These are phyloP conservation scores for Drosophila chauvacae DNA, from an alignment of 1,140 invertebrate species.

Conservation along the genomic window DNA sequence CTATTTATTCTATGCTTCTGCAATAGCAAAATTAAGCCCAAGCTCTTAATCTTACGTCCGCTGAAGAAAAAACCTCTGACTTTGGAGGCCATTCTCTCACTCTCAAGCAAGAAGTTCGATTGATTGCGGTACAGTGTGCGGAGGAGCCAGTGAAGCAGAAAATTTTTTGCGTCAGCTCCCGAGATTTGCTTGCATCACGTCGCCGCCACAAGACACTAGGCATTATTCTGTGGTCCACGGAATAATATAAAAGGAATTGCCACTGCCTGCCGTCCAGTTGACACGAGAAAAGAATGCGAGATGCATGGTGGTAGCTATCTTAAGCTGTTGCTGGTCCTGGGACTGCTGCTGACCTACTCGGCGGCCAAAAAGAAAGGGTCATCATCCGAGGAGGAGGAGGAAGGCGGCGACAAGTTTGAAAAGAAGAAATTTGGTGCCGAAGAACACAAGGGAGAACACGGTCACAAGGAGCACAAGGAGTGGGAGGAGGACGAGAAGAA, in stretches of 20 bases:
- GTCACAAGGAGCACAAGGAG: slow-evolving; percentile 86
- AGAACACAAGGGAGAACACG: slow-evolving; percentile 86
- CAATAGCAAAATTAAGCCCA: too few relatives aligned
- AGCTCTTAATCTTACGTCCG: not conserved
- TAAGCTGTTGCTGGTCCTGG: slow-evolving; percentile 70
- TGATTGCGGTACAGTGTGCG: slow-evolving; percentile 16
- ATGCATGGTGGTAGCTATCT: slow-evolving; percentile 50
- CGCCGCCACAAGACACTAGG: slow-evolving; percentile 5
- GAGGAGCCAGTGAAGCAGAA: slow-evolving; percentile 50
- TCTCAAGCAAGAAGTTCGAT: slow-evolving; percentile 16
- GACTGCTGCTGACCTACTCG: slow-evolving; percentile 65
- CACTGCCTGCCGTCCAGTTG: slow-evolving; percentile 25
- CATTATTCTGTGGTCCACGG: slow-evolving; percentile 56
- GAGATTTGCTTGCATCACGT: slow-evolving; percentile 58
- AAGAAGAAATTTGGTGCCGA: slow-evolving; percentile 85
- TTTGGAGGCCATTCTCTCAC: slow-evolving; percentile 47
- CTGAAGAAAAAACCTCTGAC: not conserved
- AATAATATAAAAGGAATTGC: slow-evolving; percentile 56
- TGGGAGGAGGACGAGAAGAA: slow-evolving; percentile 86
- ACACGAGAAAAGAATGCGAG: slow-evolving; percentile 33
- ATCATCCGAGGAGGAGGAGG: slow-evolving; percentile 80
- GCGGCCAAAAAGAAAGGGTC: slow-evolving; percentile 74
- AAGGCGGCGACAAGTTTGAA: slow-evolving; percentile 84
- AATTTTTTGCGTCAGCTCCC: slow-evolving; percentile 51
- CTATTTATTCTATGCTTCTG: not conserved